These are phyloP conservation scores for Dasypus novemcinctus DNA, from an alignment of 2,113 vertebrate species.

Conservation along the genomic window DNA sequence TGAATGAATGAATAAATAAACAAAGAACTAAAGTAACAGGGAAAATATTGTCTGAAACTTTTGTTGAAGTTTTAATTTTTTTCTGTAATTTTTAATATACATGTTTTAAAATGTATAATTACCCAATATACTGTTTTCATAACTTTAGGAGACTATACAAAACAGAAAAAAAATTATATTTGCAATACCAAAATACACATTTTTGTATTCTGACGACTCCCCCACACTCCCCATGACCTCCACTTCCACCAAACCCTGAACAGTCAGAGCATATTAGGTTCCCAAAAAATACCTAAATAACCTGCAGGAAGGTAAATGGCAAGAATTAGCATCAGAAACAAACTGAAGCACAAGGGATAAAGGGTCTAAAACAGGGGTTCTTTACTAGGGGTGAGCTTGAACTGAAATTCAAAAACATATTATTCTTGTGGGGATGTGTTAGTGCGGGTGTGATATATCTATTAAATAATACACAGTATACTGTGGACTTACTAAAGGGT, in stretches of 20 bases:
- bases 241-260: background rate
- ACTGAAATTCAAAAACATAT: too few species aligned
- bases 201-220: background rate
- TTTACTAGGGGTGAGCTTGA: too few species aligned
- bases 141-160: background rate
- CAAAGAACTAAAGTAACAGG: background rate
- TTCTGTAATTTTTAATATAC: background rate
- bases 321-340: background rate
- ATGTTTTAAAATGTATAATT: background rate
- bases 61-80: background rate
- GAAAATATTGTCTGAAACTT: background rate
- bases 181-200: background rate
- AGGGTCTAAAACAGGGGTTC: background rate
- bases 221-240: background rate
- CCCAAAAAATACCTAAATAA: background rate
- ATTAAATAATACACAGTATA: too few species aligned
- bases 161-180: background rate
- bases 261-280: background rate
- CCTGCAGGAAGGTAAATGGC: background rate
- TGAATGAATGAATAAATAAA: background rate
- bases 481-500: too few species aligned
- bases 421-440: too few species aligned
- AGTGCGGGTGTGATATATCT: too few species aligned
- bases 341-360: background rate
- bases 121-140: background rate